Conservation (phyloP, 2,888 invertebrate genomes). For the Melieria crassipennis region DNA sequence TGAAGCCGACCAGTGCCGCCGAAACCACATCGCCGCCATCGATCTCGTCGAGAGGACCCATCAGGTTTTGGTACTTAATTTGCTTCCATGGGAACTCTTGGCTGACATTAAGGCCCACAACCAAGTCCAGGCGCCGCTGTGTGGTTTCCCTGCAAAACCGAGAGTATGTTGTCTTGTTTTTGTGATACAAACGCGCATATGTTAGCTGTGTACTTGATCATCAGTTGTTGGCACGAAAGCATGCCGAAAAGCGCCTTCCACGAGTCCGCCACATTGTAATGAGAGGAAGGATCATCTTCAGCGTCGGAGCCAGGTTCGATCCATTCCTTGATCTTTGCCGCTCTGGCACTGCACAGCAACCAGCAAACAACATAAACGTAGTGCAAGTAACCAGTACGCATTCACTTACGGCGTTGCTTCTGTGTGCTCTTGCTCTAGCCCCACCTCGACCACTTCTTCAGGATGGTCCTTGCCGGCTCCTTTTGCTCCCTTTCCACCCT, state of each 20-base stretch:
- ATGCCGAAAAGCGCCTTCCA: slow-evolving; percentile 53
- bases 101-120: slow-evolving; percentile 75
- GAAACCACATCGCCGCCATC: slow-evolving; percentile 66
- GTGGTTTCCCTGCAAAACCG: slow-evolving; percentile 42
- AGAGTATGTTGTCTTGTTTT: not conserved
- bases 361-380: too few species aligned
- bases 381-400: too few species aligned
- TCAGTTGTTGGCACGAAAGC: slow-evolving; percentile 51
- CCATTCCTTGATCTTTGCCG: slow-evolving; percentile 44
- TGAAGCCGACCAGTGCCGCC: slow-evolving; percentile 62
- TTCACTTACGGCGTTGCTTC: too few species aligned
- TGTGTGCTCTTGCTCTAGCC: too few species aligned
- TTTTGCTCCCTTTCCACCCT: too few species aligned
- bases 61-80: slow-evolving; percentile 71
- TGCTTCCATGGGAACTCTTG: slow-evolving; percentile 80
- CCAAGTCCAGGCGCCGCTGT: slow-evolving; percentile 68
- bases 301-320: slow-evolving; percentile 51
- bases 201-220: slow-evolving; percentile 49
- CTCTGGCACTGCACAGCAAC: too few species aligned
- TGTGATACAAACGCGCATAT: not conserved
- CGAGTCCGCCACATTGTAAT: slow-evolving; percentile 52
- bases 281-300: slow-evolving; percentile 43
- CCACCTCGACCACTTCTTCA: too few species aligned
- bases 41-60: slow-evolving; percentile 69
- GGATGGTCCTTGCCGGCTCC: too few species aligned